Base-by-base conservation (phyloP, 2,797 vertebrate species). In the Parauchenoglanis punctatus region DNA sequence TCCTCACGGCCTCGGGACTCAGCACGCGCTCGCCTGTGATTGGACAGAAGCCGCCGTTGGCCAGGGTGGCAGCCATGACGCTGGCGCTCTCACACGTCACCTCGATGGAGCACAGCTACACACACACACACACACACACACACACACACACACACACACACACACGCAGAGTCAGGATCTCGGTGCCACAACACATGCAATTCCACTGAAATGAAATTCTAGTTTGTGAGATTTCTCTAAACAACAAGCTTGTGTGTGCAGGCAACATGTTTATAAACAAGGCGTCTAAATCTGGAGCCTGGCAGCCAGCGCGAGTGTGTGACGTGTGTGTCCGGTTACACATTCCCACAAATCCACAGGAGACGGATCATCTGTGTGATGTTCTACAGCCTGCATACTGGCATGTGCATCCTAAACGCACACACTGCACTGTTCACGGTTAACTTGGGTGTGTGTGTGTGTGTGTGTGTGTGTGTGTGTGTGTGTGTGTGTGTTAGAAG, bases 51-150 rank as follows among this genome's bases (percentile, higher is more conserved):
- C 97, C 97, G 20, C 97, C 97, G 11, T 97, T 97, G 80, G 97
- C 97, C 93, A 97, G 89, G 1, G 97, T 97, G 49, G 97, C 97
- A n/a, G 97, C 97, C 97, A 97, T 97, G 91, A 97, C 97, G 78
- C 97, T 97, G 85, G 97, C 97, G 4, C 97, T 97, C 84, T 97
- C 97, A 91, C 97, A 97, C 0, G 96, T 97, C 85, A 97, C 97
- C 93, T 97, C 97, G 84, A 97, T 97, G 88, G 97, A 97, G 88
- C 97, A 97, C 7, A 97, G 93, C 97, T 97, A 90, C 44, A 84
- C 85, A 85, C 17, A 75, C 70, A 63, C 7, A 83, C 2, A 10
- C 35, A 76, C 58, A 87, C 59, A 89, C 59, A 75, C 72, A 76
- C 73, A 76, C 73, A 52, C 73, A 76, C 72, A 73, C 40, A 46